These are phyloP conservation scores for Oithona nana DNA, from an alignment of 2,888 invertebrate genomes.

Conservation along the genomic window DNA sequence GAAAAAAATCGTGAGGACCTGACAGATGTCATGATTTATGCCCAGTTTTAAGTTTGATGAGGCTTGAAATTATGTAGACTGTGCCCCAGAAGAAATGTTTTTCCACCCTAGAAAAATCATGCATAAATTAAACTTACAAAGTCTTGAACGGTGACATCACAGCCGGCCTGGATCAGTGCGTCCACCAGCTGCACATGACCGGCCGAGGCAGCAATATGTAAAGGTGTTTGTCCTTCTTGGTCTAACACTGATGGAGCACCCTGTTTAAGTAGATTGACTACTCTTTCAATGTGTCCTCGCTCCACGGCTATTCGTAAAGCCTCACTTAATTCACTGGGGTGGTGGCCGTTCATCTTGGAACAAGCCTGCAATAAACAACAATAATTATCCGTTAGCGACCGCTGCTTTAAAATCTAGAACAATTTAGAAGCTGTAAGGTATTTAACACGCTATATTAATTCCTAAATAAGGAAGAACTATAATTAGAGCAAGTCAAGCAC, in stretches of 20 bases:
- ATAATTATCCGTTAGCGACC: background rate
- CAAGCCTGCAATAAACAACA: background rate
- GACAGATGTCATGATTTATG: no score
- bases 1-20: no score
- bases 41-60: no score
- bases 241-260: slow-evolving; percentile 4
- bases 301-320: slow-evolving; percentile 1
- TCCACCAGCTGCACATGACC: slow-evolving; percentile 55
- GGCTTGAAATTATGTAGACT: no score
- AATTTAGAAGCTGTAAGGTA: no score
- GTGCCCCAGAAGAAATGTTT: no score
- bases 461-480: no score
- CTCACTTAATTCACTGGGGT: background rate
- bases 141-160: slow-evolving; percentile 49
- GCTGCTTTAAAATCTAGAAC: no score
- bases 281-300: slow-evolving; percentile 8
- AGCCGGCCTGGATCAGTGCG: slow-evolving; percentile 46
- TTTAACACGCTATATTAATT: no score
- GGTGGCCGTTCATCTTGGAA: background rate
- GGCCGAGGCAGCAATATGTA: slow-evolving; percentile 60
- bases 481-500: no score
- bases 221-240: slow-evolving; percentile 48
- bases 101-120: no score
- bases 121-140: slow-evolving; percentile 37
- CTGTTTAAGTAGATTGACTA: background rate